Evolutionary conservation across 2,113 vertebrate species (phyloP), one percentile per base, ranked within the genome.

Genomic region (Hippocampus comes): DNA sequence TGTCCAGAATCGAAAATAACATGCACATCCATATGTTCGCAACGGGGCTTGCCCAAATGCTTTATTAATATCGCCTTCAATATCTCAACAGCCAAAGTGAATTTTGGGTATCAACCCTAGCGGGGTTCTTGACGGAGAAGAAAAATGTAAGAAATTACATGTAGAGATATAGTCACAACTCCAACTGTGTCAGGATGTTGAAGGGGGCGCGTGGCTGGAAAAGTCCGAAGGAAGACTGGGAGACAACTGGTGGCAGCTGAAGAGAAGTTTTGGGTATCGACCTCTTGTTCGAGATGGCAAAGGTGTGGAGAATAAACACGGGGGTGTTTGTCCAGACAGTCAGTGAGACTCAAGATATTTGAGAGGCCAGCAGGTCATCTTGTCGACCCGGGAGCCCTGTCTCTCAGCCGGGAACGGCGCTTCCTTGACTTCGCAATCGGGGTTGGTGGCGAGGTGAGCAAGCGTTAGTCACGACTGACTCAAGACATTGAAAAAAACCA

Each of bases 401-500:
- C 81, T 82, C 84, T 89, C 84, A 85, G 74, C 75, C 74, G 42
- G 42, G 43, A 55, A 87, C 78, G 80, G 74, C 72, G 79, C 73
- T 88, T 85, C 80, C 84, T 76, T 86, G 84, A 90, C 82, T 81
- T 89, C 86, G 88, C 78, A 25, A 69, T 78, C 80, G 76, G 80
- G 20, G 81, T 81, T 77, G 85, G 78, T 84, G 72, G 68, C 42
- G 73, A 79, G 74, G 77, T 75, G 78, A 86, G 84, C 82, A 82
- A 84, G 73, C 25, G 80, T 86, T 87, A 86, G 84, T 86, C 86
- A 86, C 67, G 83, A 87, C 81, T 86, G 86, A 88, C 82, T 88
- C 75, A 82, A 77, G 86, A 83, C 78, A 77, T 83, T 67, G 72
- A 80, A 42, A 79, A 70, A 12, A 82, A 82, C 38, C 59, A 65